Evolutionary conservation across 2,888 invertebrate species (phyloP).

Genomic region (Nesidiocoris tenuis): DNA sequence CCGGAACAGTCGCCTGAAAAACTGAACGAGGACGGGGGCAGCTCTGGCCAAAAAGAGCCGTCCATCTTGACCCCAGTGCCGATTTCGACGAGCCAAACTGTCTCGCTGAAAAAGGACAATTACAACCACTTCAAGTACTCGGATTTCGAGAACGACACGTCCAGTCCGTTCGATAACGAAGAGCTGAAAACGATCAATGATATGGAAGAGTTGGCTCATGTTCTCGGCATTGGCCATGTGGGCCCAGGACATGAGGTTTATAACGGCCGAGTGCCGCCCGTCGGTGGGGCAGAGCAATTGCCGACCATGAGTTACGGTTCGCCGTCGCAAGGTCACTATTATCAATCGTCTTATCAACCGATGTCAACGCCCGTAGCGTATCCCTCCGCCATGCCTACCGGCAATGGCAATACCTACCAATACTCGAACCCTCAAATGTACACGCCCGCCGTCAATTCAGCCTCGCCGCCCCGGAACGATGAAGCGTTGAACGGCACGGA

Average conservation of each 20-base stretch:
- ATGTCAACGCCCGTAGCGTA: not conserved
- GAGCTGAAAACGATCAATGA: slow-evolving; percentile 90
- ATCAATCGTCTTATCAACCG: not conserved
- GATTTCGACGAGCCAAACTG: slow-evolving; percentile 15
- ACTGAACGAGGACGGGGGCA: not conserved
- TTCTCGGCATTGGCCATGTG: slow-evolving; percentile 53
- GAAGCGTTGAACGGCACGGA: not conserved
- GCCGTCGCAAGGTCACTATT: slow-evolving; percentile 27
- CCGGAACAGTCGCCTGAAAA: slow-evolving; percentile 7
- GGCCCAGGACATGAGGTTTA: not conserved
- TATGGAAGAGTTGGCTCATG: slow-evolving; percentile 84
- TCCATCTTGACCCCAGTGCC: slow-evolving; percentile 44
- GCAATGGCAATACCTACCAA: not conserved
- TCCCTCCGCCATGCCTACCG: not conserved
- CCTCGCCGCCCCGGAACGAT: not conserved
- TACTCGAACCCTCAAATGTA: not conserved
- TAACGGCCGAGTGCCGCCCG: not conserved
- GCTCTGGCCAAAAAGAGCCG: not conserved
- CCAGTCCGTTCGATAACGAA: slow-evolving; percentile 90
- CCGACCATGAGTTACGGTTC: slow-evolving; percentile 16
- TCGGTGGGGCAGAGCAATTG: not conserved
- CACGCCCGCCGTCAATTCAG: not conserved
- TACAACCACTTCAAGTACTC: slow-evolving; percentile 56
- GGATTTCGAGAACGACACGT: slow-evolving; percentile 89
- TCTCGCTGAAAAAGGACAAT: not conserved